A percentile compares a stretch with the other conserved stretches of the same genome.
phyloP scores from a whole-genome alignment of 2,113 vertebrate genomes.

The Forbesichthys papilliferus region DNA sequence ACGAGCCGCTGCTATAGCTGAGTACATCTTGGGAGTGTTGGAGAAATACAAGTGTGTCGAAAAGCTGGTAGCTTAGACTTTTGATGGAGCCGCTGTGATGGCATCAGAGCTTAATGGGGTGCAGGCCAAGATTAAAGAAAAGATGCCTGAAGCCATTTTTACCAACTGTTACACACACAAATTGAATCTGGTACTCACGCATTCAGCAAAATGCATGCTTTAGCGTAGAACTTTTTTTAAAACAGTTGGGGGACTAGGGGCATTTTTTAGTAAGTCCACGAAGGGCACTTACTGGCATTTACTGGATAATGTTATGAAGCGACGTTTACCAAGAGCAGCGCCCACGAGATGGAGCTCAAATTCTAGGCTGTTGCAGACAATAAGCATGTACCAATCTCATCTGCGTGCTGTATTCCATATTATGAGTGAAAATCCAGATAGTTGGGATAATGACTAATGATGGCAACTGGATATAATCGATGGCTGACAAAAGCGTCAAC shows the following conservation, averaged over 20 bases:
- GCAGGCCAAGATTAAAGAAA: slow-evolving; percentile 10
- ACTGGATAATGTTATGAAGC: not conserved
- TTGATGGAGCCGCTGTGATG: slow-evolving; percentile 32
- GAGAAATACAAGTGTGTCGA: slow-evolving; percentile 11
- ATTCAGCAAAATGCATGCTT: slow-evolving; percentile 28
- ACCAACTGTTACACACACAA: slow-evolving; percentile 31
- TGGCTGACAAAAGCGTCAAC: not conserved
- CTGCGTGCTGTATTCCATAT: too few relatives aligned
- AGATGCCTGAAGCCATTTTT: slow-evolving; percentile 15
- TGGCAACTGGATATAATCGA: not conserved
- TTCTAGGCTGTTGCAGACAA: too few relatives aligned
- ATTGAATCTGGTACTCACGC: slow-evolving; percentile 25
- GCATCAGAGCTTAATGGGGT: slow-evolving; percentile 19
- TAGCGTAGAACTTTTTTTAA: slow-evolving; percentile 20
- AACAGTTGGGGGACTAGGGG: slow-evolving; percentile 28
- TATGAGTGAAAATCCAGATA: not conserved
- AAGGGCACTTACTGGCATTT: slow-evolving; percentile 22
- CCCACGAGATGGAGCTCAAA: too few relatives aligned
- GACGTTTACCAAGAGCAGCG: not conserved
- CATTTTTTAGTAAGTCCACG: slow-evolving; percentile 21
- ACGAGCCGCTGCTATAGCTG: slow-evolving; percentile 16
- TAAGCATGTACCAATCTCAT: too few relatives aligned
- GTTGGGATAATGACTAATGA: not conserved
- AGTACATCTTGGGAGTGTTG: slow-evolving; percentile 22
- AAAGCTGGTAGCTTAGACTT: slow-evolving; percentile 25